Evolutionary conservation across 2,888 invertebrate genomes (phyloP).

Genomic region (Pseudeuparius sepicola): DNA sequence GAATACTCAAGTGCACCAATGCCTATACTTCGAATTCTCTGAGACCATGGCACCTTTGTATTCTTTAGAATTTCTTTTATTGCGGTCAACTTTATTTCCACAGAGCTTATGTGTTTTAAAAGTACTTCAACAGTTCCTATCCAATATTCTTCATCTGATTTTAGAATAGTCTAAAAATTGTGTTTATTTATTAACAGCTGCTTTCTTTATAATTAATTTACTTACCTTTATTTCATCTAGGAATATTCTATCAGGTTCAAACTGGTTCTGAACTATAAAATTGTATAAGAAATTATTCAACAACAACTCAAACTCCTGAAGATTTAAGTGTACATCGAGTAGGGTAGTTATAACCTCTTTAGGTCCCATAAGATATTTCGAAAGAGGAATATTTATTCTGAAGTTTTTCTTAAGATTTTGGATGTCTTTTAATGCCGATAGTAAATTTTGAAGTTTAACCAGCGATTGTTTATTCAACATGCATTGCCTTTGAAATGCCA

Average conservation of each 20-base stretch:
- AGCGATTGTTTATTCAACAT: constrained; percentile 13
- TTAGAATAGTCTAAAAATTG: constrained; percentile 24
- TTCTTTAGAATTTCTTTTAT: constrained; percentile 25
- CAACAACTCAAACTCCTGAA: constrained; percentile 31
- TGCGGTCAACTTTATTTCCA: constrained; percentile 26
- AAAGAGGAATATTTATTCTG: constrained; percentile 24
- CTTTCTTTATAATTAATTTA: constrained; percentile 8
- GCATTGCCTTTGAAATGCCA: constrained; percentile 23
- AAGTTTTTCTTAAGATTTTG: constrained; percentile 25
- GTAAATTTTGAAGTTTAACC: constrained; percentile 13
- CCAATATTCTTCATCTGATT: constrained; percentile 28
- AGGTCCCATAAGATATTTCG: constrained; percentile 28
- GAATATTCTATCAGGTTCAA: constrained; percentile 38
- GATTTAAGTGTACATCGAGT: constrained; percentile 22
- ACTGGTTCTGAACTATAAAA: constrained; percentile 36
- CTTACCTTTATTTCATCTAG: constrained; percentile 37
- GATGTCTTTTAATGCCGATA: constrained; percentile 20
- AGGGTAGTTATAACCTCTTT: constrained; percentile 26
- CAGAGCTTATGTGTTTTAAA: constrained; percentile 27
- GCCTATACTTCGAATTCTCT: constrained; percentile 26
- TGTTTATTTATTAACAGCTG: not conserved
- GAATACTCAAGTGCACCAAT: constrained; percentile 24
- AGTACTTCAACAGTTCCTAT: constrained; percentile 24
- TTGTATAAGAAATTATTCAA: constrained; percentile 34
- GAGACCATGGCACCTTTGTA: constrained; percentile 30